Base-by-base conservation (phyloP, 2,113 vertebrate genomes). In the Collichthys lucidus region DNA sequence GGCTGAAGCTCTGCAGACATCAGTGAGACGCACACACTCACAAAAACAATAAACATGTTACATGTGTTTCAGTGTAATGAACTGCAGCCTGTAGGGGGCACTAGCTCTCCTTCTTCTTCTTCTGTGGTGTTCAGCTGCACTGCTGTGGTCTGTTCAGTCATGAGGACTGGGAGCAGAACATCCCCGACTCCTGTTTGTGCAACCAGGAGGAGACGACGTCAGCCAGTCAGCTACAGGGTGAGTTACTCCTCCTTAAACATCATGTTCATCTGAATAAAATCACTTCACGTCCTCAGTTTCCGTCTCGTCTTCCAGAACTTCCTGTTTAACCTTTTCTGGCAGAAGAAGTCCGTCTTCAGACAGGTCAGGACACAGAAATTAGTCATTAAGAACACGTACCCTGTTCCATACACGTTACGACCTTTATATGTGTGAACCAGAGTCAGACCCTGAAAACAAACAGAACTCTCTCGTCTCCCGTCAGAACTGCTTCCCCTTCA, bases 121-220 rank as follows among this genome's bases (percentile, higher is more conserved):
- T n/a, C 46, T 40, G 26, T 11, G 64, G 57, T 65, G 49, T 80
- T 46, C 16, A 79, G 79, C 24, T 86, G 16, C 69, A 75, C 7
- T 86, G 84, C 75, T 79, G 79, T 19, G 84, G 84, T 4, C 57
- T 81, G 35, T 82, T 82, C 74, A 35, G 68, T 56, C 60, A 69
- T 6, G 2, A 15, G 0, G 84, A 86, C 74, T 86, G 79, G 84
- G 26, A 17, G 5, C 4, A 20, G 1, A 22, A 78, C 8, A 44
- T 86, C 24, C 84, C 84, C 0, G 49, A 57, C 10, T 74, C 74
- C 19, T 86, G 84, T 12, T 12, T 24, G 35, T 86, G 84, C 56
- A 15, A 2, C 15, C 1, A 4, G 2, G n/a, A 14, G 57, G 35
- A 74, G 6, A n/a, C 40, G 55, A 3, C 4, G 83, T 59, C 4